These are phyloP conservation scores for Cherax destructor DNA, from an alignment of 1,140 invertebrate species.

Conservation along the genomic window DNA sequence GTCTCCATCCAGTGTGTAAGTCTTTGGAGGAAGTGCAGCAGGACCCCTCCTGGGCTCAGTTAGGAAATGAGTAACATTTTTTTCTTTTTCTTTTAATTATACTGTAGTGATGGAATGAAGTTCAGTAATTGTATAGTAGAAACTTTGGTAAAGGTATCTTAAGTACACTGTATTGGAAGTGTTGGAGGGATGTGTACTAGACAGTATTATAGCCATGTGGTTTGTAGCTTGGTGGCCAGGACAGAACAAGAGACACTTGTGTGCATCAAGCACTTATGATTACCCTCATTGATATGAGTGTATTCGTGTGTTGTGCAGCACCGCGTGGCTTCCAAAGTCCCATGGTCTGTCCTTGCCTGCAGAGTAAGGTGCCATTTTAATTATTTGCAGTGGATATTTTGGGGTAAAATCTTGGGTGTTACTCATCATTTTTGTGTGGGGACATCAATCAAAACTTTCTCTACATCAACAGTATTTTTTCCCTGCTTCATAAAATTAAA, in stretches of 20 bases:
- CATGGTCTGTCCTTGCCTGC: constrained; percentile 31
- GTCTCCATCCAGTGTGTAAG: constrained; percentile 53
- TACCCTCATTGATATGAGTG: constrained; percentile 20
- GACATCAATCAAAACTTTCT: background rate
- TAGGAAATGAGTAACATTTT: constrained; percentile 10
- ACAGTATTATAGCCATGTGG: constrained; percentile 38
- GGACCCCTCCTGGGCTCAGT: constrained; percentile 27
- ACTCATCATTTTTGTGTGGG: constrained; percentile 17
- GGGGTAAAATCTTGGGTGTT: constrained; percentile 15
- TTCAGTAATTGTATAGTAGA: background rate
- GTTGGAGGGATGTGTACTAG: background rate
- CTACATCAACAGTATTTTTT: background rate
- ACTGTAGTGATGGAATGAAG: background rate
- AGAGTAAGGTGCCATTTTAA: constrained; percentile 24
- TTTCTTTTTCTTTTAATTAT: constrained; percentile 19
- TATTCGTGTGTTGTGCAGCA: constrained; percentile 45
- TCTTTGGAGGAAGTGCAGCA: constrained; percentile 24
- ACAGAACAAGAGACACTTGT: constrained; percentile 38
- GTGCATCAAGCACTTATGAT: constrained; percentile 44
- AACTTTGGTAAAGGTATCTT: background rate
- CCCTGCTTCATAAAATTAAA: background rate
- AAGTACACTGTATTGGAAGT: constrained; percentile 4
- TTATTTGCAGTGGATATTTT: constrained; percentile 31
- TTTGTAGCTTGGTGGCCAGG: constrained; percentile 41
- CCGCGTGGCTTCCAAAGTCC: constrained; percentile 56